Evolutionary conservation across 92 coral and sea anemone species (phyloP), one percentile per base, ranked within the genome.

Genomic region (Paragorgia papillata): DNA sequence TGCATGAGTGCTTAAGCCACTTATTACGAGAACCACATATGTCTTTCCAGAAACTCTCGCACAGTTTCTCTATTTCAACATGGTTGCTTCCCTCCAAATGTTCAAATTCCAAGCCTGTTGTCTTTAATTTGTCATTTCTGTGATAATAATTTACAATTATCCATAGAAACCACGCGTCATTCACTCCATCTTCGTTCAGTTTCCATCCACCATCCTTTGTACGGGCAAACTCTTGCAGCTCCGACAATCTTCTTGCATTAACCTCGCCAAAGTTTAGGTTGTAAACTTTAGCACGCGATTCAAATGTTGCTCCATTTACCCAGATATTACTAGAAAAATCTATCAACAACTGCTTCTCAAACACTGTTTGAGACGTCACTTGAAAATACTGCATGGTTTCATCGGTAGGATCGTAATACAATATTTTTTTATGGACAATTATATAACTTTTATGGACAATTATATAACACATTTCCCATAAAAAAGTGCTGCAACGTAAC

Each of bases 241-340:
- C 78, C 17, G 54, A 34, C 59, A 90, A 74, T 40, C 89, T 64
- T 32, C 62, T 22, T 25, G 60, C 68, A 64, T 89, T 85, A 15
- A 34, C 53, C 39, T 63, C 78, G 35, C 44, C 73, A 73, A 89
- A 86, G 67, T 86, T 89, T 40, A 83, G 39, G 62, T 86, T 89
- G 65, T 89, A 89, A 19, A 89, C 86, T 62, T 86, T 89, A 14
- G 96, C 90, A 13, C 89, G 86, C 26, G 90, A 87, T 53, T 83
- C 87, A 80, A 87, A 84, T 10, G 91, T 87, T 26, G 84, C 67
- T 2, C 96, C 96, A 46, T 21, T 62, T 33, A 84, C 96, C 89
- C 91, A 84, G n/a, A 90, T 74, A 60, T 87, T 90, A 75, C 62
- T 82, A 12, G 82, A 29, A 50, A 82, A 78, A 70, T 90, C 96